A percentile compares a stretch with the other conserved stretches of the same genome.
Evolutionary conservation across 2,113 vertebrate species (phyloP).

Genomic region (Elachura formosa): DNA sequence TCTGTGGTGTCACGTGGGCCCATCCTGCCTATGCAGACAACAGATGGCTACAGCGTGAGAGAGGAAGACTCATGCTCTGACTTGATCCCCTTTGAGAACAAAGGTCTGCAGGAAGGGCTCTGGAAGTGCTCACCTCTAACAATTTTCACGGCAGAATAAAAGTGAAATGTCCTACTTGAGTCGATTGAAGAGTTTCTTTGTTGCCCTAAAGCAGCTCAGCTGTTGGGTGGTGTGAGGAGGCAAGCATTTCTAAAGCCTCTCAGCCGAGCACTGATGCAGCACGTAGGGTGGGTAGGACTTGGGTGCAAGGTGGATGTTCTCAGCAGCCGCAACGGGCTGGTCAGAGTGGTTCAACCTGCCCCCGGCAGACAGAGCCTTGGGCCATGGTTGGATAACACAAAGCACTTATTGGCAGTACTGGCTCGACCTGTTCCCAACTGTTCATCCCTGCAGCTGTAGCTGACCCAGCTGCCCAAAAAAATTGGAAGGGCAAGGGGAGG

Average conservation of each 20-base stretch:
- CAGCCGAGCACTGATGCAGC: fast-evolving
- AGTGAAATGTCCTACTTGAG: not conserved
- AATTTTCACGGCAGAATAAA: fast-evolving
- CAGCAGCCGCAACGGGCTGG: not conserved
- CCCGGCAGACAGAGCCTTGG: slow-evolving; percentile 25
- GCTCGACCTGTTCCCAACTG: slow-evolving; percentile 23
- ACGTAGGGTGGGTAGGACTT: not conserved
- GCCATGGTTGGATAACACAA: slow-evolving; percentile 35
- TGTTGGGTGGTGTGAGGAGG: not conserved
- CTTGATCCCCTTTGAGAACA: not conserved
- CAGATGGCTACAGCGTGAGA: not conserved
- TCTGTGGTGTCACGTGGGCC: not conserved
- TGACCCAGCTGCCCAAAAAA: slow-evolving; percentile 30
- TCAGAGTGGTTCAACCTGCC: slow-evolving; percentile 50
- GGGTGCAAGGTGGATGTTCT: not conserved
- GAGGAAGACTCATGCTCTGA: slow-evolving; percentile 5
- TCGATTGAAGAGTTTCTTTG: not conserved
- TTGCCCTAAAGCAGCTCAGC: not conserved
- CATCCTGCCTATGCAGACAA: not conserved
- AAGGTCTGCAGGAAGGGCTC: not conserved
- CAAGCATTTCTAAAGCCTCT: not conserved
- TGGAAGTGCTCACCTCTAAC: not conserved
- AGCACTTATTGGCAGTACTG: not conserved
- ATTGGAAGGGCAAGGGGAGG: slow-evolving; percentile 11
- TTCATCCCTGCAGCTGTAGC: slow-evolving; percentile 37